A percentile compares a stretch with the other conserved stretches of the same genome.
Conservation (phyloP, 2,113 vertebrate genomes). For the Platysternon megacephalum region DNA sequence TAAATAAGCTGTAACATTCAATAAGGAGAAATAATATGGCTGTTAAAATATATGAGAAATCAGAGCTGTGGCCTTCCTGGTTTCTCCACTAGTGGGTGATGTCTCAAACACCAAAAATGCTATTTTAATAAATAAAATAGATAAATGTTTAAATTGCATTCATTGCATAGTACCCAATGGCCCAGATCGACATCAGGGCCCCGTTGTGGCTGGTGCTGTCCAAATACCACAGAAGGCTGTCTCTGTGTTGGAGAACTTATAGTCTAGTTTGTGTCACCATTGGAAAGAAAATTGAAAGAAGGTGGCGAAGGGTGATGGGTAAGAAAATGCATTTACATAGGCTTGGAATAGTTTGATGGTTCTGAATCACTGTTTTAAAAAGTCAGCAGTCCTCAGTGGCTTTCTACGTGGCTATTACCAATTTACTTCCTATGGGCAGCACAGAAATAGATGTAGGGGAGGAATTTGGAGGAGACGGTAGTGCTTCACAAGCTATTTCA, state of each 20-base stretch:
- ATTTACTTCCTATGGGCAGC: background rate
- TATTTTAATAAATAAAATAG: background rate
- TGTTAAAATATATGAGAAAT: background rate
- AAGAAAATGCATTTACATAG: background rate
- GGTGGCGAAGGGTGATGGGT: background rate
- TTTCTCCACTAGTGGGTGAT: background rate
- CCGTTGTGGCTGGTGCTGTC: background rate
- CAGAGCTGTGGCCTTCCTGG: background rate
- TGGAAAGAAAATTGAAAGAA: background rate
- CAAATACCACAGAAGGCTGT: background rate
- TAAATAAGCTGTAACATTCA: background rate
- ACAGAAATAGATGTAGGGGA: background rate
- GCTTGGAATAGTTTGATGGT: background rate
- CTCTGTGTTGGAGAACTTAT: background rate
- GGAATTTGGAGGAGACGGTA: background rate
- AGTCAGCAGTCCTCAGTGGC: background rate
- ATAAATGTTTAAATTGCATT: background rate
- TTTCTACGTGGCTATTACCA: background rate
- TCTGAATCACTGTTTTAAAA: background rate
- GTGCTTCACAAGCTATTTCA: background rate
- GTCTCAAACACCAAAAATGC: background rate
- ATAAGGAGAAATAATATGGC: background rate
- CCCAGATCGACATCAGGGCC: background rate
- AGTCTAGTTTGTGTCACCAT: background rate
- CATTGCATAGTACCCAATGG: background rate